A percentile compares a stretch with the other conserved stretches of the same genome.
phyloP scores from a whole-genome alignment of 2,888 invertebrate genomes.

The Phragmatobia fuliginosa region DNA sequence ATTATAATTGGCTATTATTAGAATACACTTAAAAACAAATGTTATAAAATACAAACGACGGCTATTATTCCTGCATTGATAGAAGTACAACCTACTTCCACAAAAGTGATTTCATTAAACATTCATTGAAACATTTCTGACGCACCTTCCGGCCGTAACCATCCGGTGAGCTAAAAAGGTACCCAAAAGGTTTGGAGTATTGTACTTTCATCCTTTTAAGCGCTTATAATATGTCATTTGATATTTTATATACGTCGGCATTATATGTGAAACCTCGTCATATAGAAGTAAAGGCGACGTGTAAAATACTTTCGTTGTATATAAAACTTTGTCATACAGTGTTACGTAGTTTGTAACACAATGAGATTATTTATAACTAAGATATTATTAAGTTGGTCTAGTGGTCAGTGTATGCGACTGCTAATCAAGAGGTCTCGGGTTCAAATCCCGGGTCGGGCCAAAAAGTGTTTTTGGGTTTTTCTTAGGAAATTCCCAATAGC shows the following conservation, averaged over 20 bases:
- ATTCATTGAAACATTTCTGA: slow-evolving; percentile 12
- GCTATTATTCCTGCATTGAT: neutral
- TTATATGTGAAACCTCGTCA: neutral
- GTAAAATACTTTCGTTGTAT: neutral
- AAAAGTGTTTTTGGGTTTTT: too few species aligned
- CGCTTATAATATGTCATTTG: neutral
- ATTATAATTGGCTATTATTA: too few species aligned
- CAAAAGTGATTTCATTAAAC: slow-evolving; percentile 13
- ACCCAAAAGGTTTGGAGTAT: neutral
- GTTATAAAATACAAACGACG: neutral
- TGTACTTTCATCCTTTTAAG: neutral
- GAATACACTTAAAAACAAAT: neutral
- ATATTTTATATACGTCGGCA: neutral
- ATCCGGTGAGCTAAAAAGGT: neutral
- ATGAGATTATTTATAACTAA: too few species aligned
- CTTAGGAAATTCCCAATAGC: too few species aligned
- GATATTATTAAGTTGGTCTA: too few species aligned
- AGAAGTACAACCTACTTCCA: neutral
- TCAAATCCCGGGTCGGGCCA: too few species aligned
- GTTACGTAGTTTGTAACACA: neutral
- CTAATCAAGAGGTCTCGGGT: too few species aligned
- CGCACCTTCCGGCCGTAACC: neutral
- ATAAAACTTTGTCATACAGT: neutral
- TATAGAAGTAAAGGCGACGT: neutral
- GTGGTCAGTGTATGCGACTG: too few species aligned